Evolutionary conservation across 1,140 invertebrate genomes (phyloP), one percentile per base, ranked within the genome.

Genomic region (Bombus confusus): DNA sequence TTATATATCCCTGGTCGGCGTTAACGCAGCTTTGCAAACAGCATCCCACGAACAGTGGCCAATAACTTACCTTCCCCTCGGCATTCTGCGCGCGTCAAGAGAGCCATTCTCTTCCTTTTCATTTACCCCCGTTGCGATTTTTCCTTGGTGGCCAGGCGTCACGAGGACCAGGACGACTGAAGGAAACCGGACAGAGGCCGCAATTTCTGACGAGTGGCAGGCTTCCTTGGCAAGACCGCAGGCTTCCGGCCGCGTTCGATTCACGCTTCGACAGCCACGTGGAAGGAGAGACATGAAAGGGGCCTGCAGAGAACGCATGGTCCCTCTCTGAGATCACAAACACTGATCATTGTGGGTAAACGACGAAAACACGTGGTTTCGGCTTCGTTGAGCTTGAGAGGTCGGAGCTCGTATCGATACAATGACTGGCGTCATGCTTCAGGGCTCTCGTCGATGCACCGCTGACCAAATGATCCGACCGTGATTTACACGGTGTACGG

Each of bases 351-450:
- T n/a, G 18, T n/a, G 31, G 41, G 37, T 74, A 34, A 31, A 75
- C 72, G 59, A 75, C 41, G 75, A 78, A 79, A 84, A 84, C 82
- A 69, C 82, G 75, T 84, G 82, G 82, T 79, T 84, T 84, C 82
- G 31, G 82, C 64, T 71, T 84, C 39, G 82, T 47, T 72, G 75
- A 71, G 39, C 82, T 31, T 64, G n/a, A 41, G 77, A 41, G 74
- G 64, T 39, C 34, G 43, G 57, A 18, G 28, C 37, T 37, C n/a
- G 37, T 80, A 39, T 80, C 83, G 83, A 80, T 85, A 80, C 76
- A 80, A 85, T 85, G 76, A 85, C 52, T 72, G 68, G 66, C 76
- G 68, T 39, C 31, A 85, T 76, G 68, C 76, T 84, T 28, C 62
- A 22, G 8, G 3, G 34, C 25, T 25, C 34, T 28, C 31, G 15